Conservation (phyloP, 2,888 invertebrate species). For the Rhyacophila evoluta region DNA sequence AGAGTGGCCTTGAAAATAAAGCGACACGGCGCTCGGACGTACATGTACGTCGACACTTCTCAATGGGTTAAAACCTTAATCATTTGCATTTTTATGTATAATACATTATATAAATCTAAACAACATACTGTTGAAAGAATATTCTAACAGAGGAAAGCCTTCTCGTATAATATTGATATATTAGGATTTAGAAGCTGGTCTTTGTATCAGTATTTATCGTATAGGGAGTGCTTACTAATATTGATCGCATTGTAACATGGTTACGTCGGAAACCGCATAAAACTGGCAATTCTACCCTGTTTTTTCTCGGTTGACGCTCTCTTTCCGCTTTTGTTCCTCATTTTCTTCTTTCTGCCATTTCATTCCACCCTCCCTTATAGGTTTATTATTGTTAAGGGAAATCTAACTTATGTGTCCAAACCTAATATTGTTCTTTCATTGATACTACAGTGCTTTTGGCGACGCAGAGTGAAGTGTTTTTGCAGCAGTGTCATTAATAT, state of each 20-base stretch:
- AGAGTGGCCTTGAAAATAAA: no score
- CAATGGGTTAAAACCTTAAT: no score
- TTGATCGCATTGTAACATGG: neutral
- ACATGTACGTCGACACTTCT: no score
- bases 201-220: neutral
- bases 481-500: neutral
- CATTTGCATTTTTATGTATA: no score
- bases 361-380: neutral
- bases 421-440: slow-evolving; percentile 2
- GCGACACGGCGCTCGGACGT: no score
- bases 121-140: no score
- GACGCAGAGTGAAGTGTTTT: slow-evolving; percentile 13
- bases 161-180: no score
- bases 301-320: neutral
- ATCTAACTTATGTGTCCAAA: neutral
- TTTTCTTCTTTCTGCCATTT: neutral
- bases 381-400: slow-evolving; percentile 15
- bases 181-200: neutral
- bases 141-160: no score
- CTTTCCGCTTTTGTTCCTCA: neutral
- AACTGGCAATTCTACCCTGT: slow-evolving; percentile 14
- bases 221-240: neutral
- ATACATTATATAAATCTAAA: no score
- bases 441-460: neutral
- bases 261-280: neutral